Base-by-base conservation (phyloP, 2,113 vertebrate species). In the Campylomormyrus tamandua region DNA sequence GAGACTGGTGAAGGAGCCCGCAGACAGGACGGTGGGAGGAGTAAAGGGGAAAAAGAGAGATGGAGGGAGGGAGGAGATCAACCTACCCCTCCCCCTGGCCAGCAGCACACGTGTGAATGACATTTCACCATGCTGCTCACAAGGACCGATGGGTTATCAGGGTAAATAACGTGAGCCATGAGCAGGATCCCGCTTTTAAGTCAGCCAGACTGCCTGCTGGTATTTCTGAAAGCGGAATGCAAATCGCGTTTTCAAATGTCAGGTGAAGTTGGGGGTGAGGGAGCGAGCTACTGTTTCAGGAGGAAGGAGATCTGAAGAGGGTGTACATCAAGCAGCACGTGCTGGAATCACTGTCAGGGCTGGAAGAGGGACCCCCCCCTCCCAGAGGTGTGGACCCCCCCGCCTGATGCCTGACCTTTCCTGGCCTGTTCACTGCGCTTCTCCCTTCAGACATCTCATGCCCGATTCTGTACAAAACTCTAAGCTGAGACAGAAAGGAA, bases 1-100 rank as follows among this genome's bases (percentile, higher is more conserved):
- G 84, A 56, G 89, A 80, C 89, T 31, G 39, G 39, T 17, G 58
- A 84, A 90, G 89, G 49, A 88, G 35, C 19, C 48, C 21, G 89
- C 77, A 52, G 77, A 49, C 31, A 90, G 66, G 31, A 31, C 17
- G 62, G 49, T 45, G 53, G 52, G 52, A 53, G 52, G 52, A 53
- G 52, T 53, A 19, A 53, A 53, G 52, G 87, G 42, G 87, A 35
- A 66, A 83, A 90, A 62, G 49, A 80, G 35, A 31, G 86, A 66
- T 85, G 83, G 89, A 42, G 19, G 11, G 88, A 58, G 77, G 31
- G 10, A 35, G 85, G 19, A 46, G 66, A 42, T 70, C 62, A 70
- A 27, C 27, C n/a, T 31, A 31, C 62, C 62, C n/a, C 62, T 27
- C 62, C 62, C 62, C 62, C 62, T 11, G 62, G n/a, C 62, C n/a